These are phyloP conservation scores for Malurus melanocephalus DNA, from an alignment of 2,113 vertebrate species.

Conservation along the genomic window DNA sequence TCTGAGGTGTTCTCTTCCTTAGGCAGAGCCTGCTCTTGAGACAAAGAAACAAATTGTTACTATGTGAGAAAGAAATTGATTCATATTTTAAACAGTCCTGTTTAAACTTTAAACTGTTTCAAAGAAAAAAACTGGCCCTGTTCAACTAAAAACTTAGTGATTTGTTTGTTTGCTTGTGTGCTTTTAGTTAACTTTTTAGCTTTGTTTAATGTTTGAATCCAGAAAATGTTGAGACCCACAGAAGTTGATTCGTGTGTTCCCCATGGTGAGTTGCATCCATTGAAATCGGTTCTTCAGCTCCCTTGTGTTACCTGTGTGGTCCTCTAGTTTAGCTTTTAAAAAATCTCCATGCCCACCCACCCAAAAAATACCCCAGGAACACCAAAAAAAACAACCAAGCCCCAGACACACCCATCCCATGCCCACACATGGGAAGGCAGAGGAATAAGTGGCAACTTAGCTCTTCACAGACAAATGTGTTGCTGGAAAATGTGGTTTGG, in stretches of 20 bases:
- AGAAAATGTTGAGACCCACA: neutral
- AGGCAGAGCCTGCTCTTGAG: neutral
- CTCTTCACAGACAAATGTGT: neutral
- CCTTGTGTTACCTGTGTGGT: neutral
- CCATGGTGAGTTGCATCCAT: neutral
- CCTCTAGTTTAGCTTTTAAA: neutral
- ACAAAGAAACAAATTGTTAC: neutral
- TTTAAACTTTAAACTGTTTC: neutral
- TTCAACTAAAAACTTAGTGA: neutral
- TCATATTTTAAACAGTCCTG: neutral
- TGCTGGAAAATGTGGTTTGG: neutral
- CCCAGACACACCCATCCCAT: neutral
- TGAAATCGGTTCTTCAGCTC: neutral
- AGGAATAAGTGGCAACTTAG: neutral
- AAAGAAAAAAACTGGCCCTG: neutral
- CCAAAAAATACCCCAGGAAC: no score
- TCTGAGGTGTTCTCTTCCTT: neutral
- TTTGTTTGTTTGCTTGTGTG: neutral
- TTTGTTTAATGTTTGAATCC: neutral
- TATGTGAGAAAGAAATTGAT: neutral
- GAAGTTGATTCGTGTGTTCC: neutral
- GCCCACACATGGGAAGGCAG: neutral
- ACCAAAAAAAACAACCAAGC: neutral
- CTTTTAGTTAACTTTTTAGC: neutral
- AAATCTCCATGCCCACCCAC: rapidly evolving